These are phyloP conservation scores for Macquaria australasica DNA, from an alignment of 2,113 vertebrate genomes.

Conservation along the genomic window DNA sequence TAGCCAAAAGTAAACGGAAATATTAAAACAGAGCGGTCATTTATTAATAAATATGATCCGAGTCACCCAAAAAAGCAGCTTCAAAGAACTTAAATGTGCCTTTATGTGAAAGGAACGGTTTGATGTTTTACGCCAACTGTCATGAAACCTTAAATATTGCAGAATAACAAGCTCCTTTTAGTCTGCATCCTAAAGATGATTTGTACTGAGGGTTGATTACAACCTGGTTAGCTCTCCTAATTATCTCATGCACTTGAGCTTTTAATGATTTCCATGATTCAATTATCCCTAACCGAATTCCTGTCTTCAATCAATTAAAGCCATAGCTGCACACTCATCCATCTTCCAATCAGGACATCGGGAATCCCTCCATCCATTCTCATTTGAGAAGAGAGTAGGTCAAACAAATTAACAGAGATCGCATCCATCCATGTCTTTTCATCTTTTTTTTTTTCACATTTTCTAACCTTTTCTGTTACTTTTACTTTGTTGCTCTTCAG, in stretches of 20 bases:
- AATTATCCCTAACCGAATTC: slow-evolving; percentile 81
- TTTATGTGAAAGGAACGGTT: slow-evolving; percentile 12
- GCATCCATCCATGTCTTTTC: slow-evolving; percentile 71
- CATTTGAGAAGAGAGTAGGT: slow-evolving; percentile 75
- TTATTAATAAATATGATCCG: slow-evolving; percentile 62
- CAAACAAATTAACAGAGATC: slow-evolving; percentile 73
- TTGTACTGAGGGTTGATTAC: slow-evolving; percentile 71
- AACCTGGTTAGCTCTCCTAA: slow-evolving; percentile 75
- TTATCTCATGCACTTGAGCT: slow-evolving; percentile 79
- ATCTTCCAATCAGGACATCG: slow-evolving; percentile 79
- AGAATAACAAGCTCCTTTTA: slow-evolving; percentile 58
- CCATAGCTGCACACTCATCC: slow-evolving; percentile 74
- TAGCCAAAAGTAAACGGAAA: slow-evolving; percentile 64
- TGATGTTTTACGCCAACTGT: slow-evolving; percentile 27
- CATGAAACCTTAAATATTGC: slow-evolving; percentile 31
- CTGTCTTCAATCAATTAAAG: slow-evolving; percentile 85
- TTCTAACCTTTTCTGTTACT: slow-evolving; percentile 39
- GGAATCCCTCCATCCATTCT: slow-evolving; percentile 80
- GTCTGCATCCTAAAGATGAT: slow-evolving; percentile 46
- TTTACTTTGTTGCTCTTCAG: slow-evolving; percentile 5
- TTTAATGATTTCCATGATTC: slow-evolving; percentile 83
- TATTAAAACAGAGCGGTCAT: slow-evolving; percentile 53
- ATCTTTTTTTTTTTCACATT: not conserved
- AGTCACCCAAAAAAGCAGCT: slow-evolving; percentile 41
- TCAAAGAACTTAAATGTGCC: slow-evolving; percentile 13